Base-by-base conservation (phyloP, 2,113 vertebrate species). In the Onychostruthus taczanowskii region DNA sequence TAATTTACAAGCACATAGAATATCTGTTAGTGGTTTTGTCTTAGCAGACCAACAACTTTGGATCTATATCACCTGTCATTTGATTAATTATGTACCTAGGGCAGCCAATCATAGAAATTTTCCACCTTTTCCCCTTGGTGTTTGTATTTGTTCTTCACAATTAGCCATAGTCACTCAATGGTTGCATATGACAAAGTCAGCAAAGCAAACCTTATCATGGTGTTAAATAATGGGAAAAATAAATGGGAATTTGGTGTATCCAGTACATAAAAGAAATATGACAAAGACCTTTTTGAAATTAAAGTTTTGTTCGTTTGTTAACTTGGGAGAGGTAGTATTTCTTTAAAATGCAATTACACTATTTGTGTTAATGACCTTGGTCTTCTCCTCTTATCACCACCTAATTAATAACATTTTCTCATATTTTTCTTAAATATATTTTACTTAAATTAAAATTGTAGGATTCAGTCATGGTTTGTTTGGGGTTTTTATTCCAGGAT, bases 41-140 rank as follows among this genome's bases (percentile, higher is more conserved):
- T 87, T 81, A 89, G 22, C 74, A 67, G 78, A 72, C 67, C 94
- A 88, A 76, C 70, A 84, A 27, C 62, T 96, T 92, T 87, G 62
- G 59, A 96, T 94, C 91, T 94, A 66, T 95, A 91, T 95, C 74
- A 94, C 52, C 62, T 92, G 56, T 70, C 43, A 63, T 50, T 97
- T 95, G 74, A 96, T 96, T 97, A 90, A 93, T 96, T 89, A 78
- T 35, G 9, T 68, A 69, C 84, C 67, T 52, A 87, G 78, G 59
- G 49, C 63, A 95, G 76, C 41, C 81, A 78, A 56, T 96, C 77
- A 91, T 35, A 86, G 89, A 76, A 70, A 74, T 69, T 87, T 95
- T 93, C 50, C 37, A 66, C 35, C 35, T 83, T 95, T 68, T 64
- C 31, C 33, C 35, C 9, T 94, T 73, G 80, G 52, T 61, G 41